Base-by-base conservation (phyloP, 2,113 vertebrate genomes). In the Lepus americanus region DNA sequence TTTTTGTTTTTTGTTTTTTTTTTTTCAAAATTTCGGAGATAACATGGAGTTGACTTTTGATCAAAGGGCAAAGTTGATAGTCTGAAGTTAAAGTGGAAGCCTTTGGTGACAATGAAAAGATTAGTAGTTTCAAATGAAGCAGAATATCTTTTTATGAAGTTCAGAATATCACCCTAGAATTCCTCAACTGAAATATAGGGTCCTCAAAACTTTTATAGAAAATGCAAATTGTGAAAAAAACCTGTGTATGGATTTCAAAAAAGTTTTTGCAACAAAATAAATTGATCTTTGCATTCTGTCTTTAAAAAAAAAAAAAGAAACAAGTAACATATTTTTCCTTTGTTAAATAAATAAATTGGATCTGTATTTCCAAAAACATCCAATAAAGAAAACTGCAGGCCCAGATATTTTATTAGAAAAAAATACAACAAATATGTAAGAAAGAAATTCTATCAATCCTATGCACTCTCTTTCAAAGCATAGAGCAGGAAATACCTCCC, bases 121-220 rank as follows among this genome's bases (percentile, higher is more conserved):
- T 72, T 31, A 59, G n/a, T 23, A 64, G 63, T 94, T 95, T 13
- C 36, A 80, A 27, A 53, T 64, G 74, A 59, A 90, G 44, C 6
- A 85, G 29, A 59, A 53, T 87, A 74, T 5, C 8, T 9, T 73
- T 85, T 86, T 84, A 88, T 44, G 16, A 92, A 13, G 29, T 90
- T 97, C 76, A 64, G 22, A 92, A 87, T 85, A 72, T 63, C 36
- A 12, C 33, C 23, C 61, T 36, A 91, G 73, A 97, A 61, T 83
- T 83, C 29, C 33, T 88, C 31, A 74, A 7, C 12, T 59, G 55
- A 59, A 59, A 59, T 59, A 17, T 16, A 59, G 55, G 55, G 13
- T 14, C 55, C 55, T 59, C 55, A 59, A 59, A 55, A 59, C 55
- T 59, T 59, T 59, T 19, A 59, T 14, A 19, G 55, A 59, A 59